phyloP scores from a whole-genome alignment of 2,888 invertebrate genomes.

The Tipula vernalis region DNA sequence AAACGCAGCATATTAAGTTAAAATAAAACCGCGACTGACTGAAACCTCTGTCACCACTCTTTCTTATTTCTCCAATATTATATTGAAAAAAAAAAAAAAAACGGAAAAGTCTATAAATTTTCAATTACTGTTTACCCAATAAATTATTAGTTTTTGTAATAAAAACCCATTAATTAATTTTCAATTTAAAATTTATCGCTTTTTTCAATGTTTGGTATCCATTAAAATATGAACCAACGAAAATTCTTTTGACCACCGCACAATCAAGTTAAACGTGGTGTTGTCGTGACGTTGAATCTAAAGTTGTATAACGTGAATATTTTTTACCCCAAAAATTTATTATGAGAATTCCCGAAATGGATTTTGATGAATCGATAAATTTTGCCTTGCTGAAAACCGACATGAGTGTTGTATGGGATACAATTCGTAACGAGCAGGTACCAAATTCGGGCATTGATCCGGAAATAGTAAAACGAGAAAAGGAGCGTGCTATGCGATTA shows the following conservation, averaged over 20 bases:
- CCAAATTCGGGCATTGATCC: slow-evolving; percentile 11
- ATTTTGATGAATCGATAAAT: slow-evolving; percentile 17
- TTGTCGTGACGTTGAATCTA: not conserved
- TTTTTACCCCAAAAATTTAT: too few relatives aligned
- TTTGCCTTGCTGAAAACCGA: slow-evolving; percentile 16
- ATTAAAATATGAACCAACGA: not conserved
- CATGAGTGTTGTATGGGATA: slow-evolving; percentile 14
- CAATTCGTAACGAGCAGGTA: not conserved
- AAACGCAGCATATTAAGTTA: too few relatives aligned
- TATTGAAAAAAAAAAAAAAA: not conserved
- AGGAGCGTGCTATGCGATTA: slow-evolving; percentile 32
- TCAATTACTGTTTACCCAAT: not conserved
- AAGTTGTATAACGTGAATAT: not conserved
- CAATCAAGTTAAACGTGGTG: not conserved
- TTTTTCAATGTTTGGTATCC: not conserved
- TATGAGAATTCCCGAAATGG: slow-evolving; percentile 14
- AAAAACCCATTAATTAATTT: not conserved
- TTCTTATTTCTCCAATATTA: not conserved
- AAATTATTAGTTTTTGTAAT: not conserved
- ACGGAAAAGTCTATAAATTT: not conserved
- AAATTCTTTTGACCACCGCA: not conserved
- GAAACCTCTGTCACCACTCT: not conserved
- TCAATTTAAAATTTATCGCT: not conserved
- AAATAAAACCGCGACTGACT: not conserved
- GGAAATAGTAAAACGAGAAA: slow-evolving; percentile 16